Base-by-base conservation (phyloP, 1,140 invertebrate genomes). In the Drosophila nannoptera region DNA sequence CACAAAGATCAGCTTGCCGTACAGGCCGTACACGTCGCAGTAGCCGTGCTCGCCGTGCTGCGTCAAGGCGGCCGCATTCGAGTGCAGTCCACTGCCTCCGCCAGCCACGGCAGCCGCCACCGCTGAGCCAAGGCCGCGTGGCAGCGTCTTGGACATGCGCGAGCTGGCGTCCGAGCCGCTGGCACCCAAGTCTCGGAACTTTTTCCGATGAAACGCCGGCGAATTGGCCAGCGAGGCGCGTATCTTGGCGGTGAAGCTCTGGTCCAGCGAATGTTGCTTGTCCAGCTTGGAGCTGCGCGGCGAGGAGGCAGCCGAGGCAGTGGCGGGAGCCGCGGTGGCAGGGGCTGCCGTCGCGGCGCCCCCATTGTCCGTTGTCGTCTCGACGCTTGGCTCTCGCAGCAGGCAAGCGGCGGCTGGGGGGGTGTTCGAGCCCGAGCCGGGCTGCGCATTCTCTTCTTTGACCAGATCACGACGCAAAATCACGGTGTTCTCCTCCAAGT, bases 21-120 rank as follows among this genome's bases (percentile, higher is more conserved):
- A 97, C 0, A 97, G 90, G 0, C 96, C 96, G 87, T 97, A 97
- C 0, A 98, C 95, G 87, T 97, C 95, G 80, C 94, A 96, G 54
- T 93, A 92, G 49, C 89, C 82, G 66, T 93, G 92, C 2, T 93
- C 92, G 16, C 92, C 91, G 65, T 93, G 92, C 40, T 83, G 78
- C 7, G 69, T 66, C 1, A 91, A 89, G 4, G 92, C 92, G 38
- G 91, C 92, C 0, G 91, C 91, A 9, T 91, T 92, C 0, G 92
- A 92, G 8, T 92, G 87, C 35, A 92, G 50, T 7, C 73, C 61
- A 0, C 90, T 61, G 90, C 91, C 40, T 88, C 89, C n/a, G 2
- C 9, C 7, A 5, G 14, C 42, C 4, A 35, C 60, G 6, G 54
- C 55, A 31, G 38, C 61, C 2, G 55, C 55, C 33, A 33, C 50